Evolutionary conservation across 2,888 invertebrate genomes (phyloP).

Genomic region (Lagria hirta): DNA sequence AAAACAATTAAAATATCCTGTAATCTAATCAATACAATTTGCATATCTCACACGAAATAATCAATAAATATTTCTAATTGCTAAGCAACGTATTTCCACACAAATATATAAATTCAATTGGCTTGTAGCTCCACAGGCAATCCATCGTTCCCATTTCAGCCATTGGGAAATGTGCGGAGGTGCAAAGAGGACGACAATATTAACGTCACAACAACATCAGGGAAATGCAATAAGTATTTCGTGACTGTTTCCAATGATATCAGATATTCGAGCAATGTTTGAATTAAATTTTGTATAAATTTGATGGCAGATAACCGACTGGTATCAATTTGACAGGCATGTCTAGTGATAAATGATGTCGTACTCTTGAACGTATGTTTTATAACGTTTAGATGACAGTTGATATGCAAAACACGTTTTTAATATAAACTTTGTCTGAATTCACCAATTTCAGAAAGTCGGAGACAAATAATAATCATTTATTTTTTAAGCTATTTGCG

Average conservation of each 20-base stretch:
- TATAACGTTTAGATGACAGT: conserved; percentile 29
- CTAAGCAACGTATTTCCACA: conserved; percentile 50
- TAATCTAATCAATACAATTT: no score
- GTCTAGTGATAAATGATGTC: conserved; percentile 35
- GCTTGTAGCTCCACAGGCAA: not conserved
- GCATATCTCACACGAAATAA: conserved; percentile 45
- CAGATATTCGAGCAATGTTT: conserved; percentile 50
- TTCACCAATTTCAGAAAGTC: conserved; percentile 8
- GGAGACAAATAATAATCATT: no score
- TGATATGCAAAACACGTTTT: conserved; percentile 35
- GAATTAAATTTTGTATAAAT: conserved; percentile 54
- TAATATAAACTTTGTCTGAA: conserved; percentile 27
- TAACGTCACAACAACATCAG: conserved; percentile 8
- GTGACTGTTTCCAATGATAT: conserved; percentile 52
- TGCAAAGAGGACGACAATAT: conserved; percentile 7
- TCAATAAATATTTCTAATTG: conserved; percentile 49
- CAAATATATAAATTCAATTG: conserved; percentile 43
- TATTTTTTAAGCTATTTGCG: no score
- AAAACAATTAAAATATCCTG: no score
- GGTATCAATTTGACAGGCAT: conserved; percentile 48
- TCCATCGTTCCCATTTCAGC: not conserved
- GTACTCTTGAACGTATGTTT: conserved; percentile 34
- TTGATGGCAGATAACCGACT: conserved; percentile 47
- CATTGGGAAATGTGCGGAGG: not conserved
- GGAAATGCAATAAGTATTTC: conserved; percentile 33